phyloP scores from a whole-genome alignment of 1,140 invertebrate genomes.

The Zaprionus tsacasi region DNA sequence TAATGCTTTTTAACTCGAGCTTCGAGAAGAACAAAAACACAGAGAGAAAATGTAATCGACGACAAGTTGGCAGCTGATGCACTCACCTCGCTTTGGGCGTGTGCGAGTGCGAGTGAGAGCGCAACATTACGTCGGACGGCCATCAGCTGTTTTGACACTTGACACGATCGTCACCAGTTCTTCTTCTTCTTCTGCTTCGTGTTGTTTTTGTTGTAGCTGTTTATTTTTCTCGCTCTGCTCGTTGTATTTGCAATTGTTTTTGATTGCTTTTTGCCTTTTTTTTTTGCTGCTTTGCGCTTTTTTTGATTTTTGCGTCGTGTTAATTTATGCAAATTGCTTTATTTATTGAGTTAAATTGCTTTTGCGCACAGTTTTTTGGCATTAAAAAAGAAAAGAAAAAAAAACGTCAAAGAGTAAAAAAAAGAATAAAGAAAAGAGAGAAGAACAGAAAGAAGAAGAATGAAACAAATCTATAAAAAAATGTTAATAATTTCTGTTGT shows the following conservation, averaged over 20 bases:
- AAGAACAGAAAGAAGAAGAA: constrained; percentile 19
- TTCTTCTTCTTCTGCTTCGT: neutral
- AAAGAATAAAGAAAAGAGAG: constrained; percentile 23
- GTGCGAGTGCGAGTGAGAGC: constrained; percentile 59
- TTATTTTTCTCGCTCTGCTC: neutral
- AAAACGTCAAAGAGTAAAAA: constrained; percentile 17
- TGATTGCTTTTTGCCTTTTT: neutral
- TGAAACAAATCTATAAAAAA: constrained; percentile 12
- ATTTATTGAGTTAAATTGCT: constrained; percentile 37
- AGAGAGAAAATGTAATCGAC: neutral
- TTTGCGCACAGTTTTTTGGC: constrained; percentile 32
- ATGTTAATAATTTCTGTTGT: constrained; percentile 40
- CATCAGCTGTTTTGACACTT: constrained; percentile 78
- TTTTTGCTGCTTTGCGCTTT: constrained; percentile 39
- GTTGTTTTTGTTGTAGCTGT: neutral
- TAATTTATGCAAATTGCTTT: constrained; percentile 64
- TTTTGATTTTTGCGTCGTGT: constrained; percentile 45
- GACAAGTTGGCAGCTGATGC: constrained; percentile 32
- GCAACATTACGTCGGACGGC: constrained; percentile 40
- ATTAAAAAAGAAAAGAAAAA: constrained; percentile 20
- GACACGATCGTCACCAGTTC: constrained; percentile 64
- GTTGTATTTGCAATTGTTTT: constrained; percentile 22
- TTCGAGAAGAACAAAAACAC: constrained; percentile 29
- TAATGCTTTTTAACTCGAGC: constrained; percentile 32
- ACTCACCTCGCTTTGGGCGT: neutral